phyloP scores from a whole-genome alignment of 2,797 vertebrate species.

The Melanotaenia nigrans region DNA sequence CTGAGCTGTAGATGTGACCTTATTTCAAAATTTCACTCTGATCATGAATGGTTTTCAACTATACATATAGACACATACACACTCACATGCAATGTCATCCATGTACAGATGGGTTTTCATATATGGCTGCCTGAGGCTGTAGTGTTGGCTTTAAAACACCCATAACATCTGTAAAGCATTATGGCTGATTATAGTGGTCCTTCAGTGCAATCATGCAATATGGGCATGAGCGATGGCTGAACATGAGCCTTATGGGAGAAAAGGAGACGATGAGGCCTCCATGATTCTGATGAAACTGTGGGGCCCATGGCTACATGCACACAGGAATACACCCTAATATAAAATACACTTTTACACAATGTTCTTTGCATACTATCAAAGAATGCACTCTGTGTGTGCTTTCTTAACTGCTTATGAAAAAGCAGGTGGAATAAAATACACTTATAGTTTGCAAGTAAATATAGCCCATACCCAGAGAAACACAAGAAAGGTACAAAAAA shows the following conservation, averaged over 20 bases:
- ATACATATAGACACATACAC: conserved; percentile 30
- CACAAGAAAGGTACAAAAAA: not conserved
- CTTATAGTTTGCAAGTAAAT: not conserved
- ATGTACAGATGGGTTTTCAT: conserved; percentile 73
- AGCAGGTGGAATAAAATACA: not conserved
- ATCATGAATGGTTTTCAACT: conserved; percentile 48
- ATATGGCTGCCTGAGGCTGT: conserved; percentile 66
- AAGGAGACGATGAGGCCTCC: conserved; percentile 51
- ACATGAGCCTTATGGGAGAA: conserved; percentile 63
- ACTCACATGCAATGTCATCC: conserved; percentile 36
- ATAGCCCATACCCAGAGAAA: not conserved
- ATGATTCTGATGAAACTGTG: conserved; percentile 43
- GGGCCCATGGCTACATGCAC: conserved; percentile 39
- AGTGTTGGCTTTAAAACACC: conserved; percentile 76
- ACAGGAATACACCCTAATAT: conserved; percentile 27
- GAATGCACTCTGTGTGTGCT: not conserved
- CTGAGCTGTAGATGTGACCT: conserved; percentile 65
- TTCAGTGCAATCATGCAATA: conserved; percentile 75
- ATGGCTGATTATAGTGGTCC: conserved; percentile 77
- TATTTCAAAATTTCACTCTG: conserved; percentile 63
- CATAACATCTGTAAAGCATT: conserved; percentile 81
- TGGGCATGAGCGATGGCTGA: conserved; percentile 64
- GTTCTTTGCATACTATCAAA: conserved; percentile 26
- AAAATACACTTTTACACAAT: conserved; percentile 14
- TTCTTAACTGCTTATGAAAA: not conserved